Evolutionary conservation across 2,113 vertebrate genomes (phyloP).

Genomic region (Chaenogobius annularis): DNA sequence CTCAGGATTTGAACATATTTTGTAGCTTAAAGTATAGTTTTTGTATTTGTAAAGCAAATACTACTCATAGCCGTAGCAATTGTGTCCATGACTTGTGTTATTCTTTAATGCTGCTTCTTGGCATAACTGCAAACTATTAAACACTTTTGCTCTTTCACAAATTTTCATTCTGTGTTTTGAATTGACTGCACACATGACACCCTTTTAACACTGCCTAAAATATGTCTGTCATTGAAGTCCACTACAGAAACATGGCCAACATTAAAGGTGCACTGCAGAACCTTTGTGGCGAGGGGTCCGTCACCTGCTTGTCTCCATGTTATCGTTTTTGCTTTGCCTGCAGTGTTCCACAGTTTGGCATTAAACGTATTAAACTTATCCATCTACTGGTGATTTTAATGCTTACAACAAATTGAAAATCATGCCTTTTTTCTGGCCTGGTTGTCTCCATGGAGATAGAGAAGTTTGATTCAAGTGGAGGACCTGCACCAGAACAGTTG

Average conservation of each 20-base stretch:
- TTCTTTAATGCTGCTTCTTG: slow-evolving; percentile 39
- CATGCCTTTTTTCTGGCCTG: no score
- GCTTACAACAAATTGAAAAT: no score
- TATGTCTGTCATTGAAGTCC: neutral
- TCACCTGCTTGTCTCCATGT: no score
- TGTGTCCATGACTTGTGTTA: slow-evolving; percentile 37
- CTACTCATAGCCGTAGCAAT: slow-evolving; percentile 33
- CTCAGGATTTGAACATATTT: slow-evolving; percentile 57
- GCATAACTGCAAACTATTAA: slow-evolving; percentile 58
- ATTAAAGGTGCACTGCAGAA: neutral
- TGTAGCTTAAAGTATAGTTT: slow-evolving; percentile 54
- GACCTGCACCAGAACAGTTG: no score
- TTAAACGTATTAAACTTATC: no score
- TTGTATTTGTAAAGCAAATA: slow-evolving; percentile 27
- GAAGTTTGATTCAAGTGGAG: no score
- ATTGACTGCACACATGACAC: slow-evolving; percentile 8
- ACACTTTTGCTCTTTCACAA: slow-evolving; percentile 53
- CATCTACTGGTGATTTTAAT: no score
- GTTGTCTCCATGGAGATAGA: no score
- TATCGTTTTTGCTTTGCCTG: no score
- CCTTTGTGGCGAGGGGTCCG: no score
- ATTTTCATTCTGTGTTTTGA: slow-evolving; percentile 27
- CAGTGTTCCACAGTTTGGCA: no score
- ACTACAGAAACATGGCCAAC: neutral
- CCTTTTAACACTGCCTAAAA: neutral